Evolutionary conservation across 2,797 vertebrate species (phyloP).

Genomic region (Hybognathus amarus): DNA sequence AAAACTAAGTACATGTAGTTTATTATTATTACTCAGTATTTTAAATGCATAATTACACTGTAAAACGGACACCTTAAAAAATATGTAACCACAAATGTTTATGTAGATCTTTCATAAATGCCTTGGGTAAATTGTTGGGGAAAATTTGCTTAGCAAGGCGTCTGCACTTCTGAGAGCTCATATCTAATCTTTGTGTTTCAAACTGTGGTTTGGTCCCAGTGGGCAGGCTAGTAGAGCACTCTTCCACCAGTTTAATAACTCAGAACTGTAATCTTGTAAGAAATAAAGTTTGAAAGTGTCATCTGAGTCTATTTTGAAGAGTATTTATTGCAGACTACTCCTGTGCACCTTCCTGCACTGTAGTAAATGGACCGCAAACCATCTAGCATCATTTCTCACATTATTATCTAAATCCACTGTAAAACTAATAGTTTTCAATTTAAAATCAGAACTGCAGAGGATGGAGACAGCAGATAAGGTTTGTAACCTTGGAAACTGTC

Average conservation of each 20-base stretch:
- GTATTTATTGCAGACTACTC: background rate
- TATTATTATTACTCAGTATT: background rate
- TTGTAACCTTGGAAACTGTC: constrained; percentile 47
- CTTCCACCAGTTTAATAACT: constrained; percentile 44
- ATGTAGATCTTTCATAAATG: background rate
- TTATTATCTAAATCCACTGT: constrained; percentile 5
- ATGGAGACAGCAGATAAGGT: constrained; percentile 32
- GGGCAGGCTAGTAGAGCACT: background rate
- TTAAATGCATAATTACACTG: background rate
- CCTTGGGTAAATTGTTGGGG: background rate
- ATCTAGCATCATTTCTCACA: background rate
- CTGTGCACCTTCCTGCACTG: background rate
- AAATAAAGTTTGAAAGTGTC: background rate
- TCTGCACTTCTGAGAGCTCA: constrained; percentile 1
- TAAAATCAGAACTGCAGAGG: constrained; percentile 25
- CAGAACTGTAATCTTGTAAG: constrained; percentile 25
- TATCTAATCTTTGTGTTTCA: constrained; percentile 33
- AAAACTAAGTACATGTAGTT: background rate
- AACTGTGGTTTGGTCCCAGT: constrained; percentile 33
- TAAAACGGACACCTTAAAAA: background rate
- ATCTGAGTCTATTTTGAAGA: background rate
- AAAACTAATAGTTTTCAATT: constrained; percentile 28
- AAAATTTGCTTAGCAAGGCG: constrained; percentile 37
- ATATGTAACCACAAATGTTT: background rate
- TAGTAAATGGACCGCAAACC: background rate